Evolutionary conservation across 2,113 vertebrate species (phyloP).

Genomic region (Ameiurus melas): DNA sequence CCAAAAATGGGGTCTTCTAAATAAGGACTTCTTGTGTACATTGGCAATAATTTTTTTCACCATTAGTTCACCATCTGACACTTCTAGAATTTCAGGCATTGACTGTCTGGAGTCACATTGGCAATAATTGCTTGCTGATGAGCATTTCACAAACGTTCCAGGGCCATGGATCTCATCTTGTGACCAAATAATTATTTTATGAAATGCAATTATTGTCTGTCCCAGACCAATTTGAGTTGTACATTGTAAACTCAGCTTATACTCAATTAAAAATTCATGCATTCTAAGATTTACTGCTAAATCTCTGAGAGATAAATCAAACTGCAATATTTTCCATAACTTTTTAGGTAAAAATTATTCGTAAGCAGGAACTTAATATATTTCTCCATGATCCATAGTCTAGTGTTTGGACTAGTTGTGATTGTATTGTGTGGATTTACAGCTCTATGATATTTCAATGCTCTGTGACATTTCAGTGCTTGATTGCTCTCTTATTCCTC

Average conservation of each 20-base stretch:
- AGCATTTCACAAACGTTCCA: background rate
- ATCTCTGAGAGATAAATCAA: background rate
- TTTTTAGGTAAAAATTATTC: background rate
- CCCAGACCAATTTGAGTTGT: background rate
- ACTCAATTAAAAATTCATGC: background rate
- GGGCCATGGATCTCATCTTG: background rate
- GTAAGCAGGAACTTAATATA: background rate
- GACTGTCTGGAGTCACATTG: background rate
- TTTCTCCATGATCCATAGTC: background rate
- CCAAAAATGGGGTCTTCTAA: background rate
- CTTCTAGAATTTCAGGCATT: background rate
- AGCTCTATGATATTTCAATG: constrained; percentile 73
- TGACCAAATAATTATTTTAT: background rate
- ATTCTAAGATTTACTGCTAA: background rate
- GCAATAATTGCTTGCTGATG: background rate
- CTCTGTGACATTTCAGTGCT: constrained; percentile 74
- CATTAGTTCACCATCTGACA: background rate
- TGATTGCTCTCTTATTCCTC: constrained; percentile 3
- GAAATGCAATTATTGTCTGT: background rate
- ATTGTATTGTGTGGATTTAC: constrained; percentile 66
- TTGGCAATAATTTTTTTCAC: background rate
- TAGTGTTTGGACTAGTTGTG: constrained; percentile 2
- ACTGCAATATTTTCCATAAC: background rate
- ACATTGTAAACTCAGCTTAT: background rate
- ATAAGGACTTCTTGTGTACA: background rate